Evolutionary conservation across 2,888 invertebrate genomes (phyloP).

Genomic region (Thymelicus sylvestris): DNA sequence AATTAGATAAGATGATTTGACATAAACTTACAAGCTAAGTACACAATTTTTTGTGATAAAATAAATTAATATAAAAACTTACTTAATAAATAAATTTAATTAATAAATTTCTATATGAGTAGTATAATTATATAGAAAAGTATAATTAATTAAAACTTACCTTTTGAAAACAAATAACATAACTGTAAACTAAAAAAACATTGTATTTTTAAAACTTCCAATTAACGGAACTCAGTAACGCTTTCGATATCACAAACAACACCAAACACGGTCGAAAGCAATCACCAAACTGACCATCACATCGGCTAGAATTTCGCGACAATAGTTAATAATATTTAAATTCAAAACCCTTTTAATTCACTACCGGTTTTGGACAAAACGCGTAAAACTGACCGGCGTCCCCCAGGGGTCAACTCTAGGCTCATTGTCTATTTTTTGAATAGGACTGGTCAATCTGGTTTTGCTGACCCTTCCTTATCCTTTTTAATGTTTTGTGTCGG

Average conservation of each 20-base stretch:
- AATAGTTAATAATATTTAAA: constrained; percentile 62
- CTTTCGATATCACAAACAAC: constrained; percentile 42
- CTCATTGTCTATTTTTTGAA: constrained; percentile 73
- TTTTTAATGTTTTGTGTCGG: constrained; percentile 63
- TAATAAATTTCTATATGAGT: too few relatives aligned
- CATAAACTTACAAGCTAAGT: too few relatives aligned
- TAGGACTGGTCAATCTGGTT: constrained; percentile 82
- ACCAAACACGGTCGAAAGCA: constrained; percentile 57
- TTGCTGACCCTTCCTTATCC: constrained; percentile 78
- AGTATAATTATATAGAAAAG: too few relatives aligned
- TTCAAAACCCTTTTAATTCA: constrained; percentile 64
- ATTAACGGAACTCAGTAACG: background rate
- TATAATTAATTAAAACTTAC: too few relatives aligned
- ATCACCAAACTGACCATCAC: constrained; percentile 69
- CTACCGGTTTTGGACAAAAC: constrained; percentile 70
- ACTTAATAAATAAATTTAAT: too few relatives aligned
- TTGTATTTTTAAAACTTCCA: background rate
- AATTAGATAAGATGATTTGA: too few relatives aligned
- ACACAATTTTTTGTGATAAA: too few relatives aligned
- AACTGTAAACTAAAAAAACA: background rate
- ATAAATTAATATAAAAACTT: background rate
- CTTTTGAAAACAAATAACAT: background rate
- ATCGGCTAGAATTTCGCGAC: constrained; percentile 51
- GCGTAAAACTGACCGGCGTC: constrained; percentile 74
- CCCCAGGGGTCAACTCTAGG: constrained; percentile 75